Conservation (phyloP, 2,113 vertebrate species). For the Ceyx cyanopectus region DNA sequence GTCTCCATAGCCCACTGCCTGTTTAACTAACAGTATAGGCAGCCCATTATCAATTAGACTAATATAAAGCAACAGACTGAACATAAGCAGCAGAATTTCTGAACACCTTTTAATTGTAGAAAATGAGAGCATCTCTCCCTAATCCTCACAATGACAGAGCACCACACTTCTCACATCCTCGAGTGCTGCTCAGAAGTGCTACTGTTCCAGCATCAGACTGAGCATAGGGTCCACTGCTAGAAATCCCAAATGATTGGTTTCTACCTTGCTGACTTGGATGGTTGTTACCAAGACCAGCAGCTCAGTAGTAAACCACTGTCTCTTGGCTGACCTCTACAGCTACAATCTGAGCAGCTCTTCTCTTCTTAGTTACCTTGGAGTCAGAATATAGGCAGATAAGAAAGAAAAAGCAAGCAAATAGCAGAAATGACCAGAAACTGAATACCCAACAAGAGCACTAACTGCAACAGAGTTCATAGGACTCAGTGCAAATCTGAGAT, state of each 20-base stretch:
- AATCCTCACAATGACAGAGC: neutral
- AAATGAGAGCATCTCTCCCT: neutral
- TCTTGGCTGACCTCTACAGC: slow-evolving; percentile 32
- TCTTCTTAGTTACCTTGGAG: neutral
- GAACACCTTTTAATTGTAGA: neutral
- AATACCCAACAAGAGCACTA: neutral
- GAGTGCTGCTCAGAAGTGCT: slow-evolving; percentile 4
- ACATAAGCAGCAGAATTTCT: neutral
- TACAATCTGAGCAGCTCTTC: neutral
- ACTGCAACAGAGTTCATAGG: neutral
- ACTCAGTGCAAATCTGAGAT: neutral
- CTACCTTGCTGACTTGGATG: neutral
- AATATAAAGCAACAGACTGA: neutral
- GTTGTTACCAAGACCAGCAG: neutral
- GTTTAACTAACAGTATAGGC: neutral
- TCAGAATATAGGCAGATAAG: neutral
- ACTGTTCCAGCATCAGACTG: neutral
- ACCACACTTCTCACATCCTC: neutral
- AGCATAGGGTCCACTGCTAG: neutral
- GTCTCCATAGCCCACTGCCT: neutral
- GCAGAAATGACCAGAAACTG: neutral
- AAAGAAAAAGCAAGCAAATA: neutral
- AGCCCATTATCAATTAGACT: neutral
- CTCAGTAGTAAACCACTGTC: neutral
- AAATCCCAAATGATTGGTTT: neutral